These are phyloP conservation scores for Paramisgurnus dabryanus DNA, from an alignment of 2,113 vertebrate species.

Conservation along the genomic window DNA sequence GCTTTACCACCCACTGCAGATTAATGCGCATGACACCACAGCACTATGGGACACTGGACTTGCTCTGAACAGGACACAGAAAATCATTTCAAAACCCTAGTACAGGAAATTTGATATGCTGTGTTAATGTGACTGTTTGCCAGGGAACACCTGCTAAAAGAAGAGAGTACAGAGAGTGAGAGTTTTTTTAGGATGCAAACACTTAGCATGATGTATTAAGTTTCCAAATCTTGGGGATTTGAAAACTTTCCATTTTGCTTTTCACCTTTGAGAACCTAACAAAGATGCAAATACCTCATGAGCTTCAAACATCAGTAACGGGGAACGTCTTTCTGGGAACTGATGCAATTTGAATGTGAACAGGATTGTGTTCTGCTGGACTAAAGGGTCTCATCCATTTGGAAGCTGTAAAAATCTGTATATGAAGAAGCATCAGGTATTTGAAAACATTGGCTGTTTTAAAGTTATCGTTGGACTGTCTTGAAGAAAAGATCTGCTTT, in stretches of 20 bases:
- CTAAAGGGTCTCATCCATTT: not conserved
- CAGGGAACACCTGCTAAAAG: conserved; percentile 37
- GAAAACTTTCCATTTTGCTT: conserved; percentile 16
- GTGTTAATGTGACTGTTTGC: conserved; percentile 34
- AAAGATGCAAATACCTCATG: conserved; percentile 10
- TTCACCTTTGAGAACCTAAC: conserved; percentile 18
- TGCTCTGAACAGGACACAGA: conserved; percentile 1
- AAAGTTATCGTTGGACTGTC: conserved; percentile 48
- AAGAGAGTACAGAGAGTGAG: not conserved
- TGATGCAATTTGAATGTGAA: not conserved
- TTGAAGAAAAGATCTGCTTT: conserved; percentile 51
- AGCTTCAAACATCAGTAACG: not conserved
- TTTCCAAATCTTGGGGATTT: conserved; percentile 28
- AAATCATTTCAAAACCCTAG: conserved; percentile 25
- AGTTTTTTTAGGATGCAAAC: conserved; percentile 36
- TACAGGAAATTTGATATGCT: conserved; percentile 30
- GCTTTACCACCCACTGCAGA: conserved; percentile 10
- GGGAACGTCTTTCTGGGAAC: not conserved
- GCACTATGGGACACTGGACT: not conserved
- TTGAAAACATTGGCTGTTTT: conserved; percentile 37
- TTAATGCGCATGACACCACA: conserved; percentile 2
- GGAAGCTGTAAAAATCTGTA: not conserved
- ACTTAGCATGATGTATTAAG: conserved; percentile 22
- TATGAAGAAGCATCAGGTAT: conserved; percentile 35
- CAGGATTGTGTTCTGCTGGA: not conserved